Percentiles rank a stretch among this genome's conserved stretches.
These are phyloP conservation scores for Peromyscus nudipes DNA, from an alignment of 2,797 vertebrate species.

Conservation along the genomic window DNA sequence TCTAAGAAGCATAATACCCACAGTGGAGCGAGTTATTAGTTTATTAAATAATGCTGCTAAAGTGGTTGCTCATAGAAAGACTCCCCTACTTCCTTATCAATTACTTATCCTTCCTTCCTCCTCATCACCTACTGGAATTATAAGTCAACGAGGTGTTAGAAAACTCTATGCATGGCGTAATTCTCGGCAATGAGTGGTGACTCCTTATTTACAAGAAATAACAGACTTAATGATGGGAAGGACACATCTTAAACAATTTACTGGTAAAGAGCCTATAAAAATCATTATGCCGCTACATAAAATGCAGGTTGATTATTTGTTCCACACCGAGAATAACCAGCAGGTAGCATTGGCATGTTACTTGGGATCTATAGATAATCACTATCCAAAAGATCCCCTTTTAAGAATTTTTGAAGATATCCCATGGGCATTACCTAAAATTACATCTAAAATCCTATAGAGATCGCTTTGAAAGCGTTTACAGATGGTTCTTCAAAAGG, in stretches of 20 bases:
- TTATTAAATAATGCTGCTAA: neutral
- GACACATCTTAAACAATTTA: neutral
- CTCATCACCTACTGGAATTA: neutral
- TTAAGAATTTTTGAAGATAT: neutral
- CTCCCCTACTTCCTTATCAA: neutral
- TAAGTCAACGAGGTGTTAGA: neutral
- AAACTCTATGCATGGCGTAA: neutral
- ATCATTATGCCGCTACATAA: neutral
- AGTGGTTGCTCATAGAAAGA: neutral
- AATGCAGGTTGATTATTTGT: neutral
- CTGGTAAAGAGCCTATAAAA: neutral
- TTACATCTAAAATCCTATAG: neutral
- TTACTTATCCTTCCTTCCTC: too few species aligned
- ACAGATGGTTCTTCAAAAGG: neutral
- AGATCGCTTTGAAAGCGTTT: neutral
- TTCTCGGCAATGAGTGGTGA: neutral
- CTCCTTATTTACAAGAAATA: neutral
- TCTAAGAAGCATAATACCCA: neutral
- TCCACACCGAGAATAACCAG: neutral
- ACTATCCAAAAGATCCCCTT: neutral
- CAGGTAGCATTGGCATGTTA: neutral
- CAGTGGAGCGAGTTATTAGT: too few species aligned
- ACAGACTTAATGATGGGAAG: too few species aligned
- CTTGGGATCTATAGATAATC: neutral
- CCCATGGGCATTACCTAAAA: neutral